These are phyloP conservation scores for Atta texana DNA, from an alignment of 1,140 invertebrate species.

Conservation along the genomic window DNA sequence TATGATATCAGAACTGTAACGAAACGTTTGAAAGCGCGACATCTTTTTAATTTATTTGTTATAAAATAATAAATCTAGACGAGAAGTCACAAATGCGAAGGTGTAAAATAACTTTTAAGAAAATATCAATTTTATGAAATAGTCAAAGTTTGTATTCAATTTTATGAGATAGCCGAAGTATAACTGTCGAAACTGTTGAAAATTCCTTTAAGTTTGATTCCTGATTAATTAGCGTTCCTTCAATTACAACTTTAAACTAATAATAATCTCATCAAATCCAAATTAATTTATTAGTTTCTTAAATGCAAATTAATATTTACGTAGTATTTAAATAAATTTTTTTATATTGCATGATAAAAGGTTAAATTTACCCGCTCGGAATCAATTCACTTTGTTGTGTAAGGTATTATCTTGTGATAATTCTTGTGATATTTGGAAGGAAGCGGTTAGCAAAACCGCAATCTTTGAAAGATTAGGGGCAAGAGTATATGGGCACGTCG, in stretches of 20 bases:
- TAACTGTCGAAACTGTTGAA: not conserved
- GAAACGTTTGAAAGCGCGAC: slow-evolving; percentile 12
- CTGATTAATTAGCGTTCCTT: not conserved
- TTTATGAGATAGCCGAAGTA: too few species aligned
- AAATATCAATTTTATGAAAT: slow-evolving; percentile 49
- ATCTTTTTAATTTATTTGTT: slow-evolving; percentile 63
- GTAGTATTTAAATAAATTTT: not conserved
- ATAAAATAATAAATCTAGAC: slow-evolving; percentile 49
- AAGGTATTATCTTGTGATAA: slow-evolving; percentile 34
- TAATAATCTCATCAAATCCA: not conserved
- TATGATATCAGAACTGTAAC: slow-evolving; percentile 39
- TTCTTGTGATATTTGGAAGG: slow-evolving; percentile 64
- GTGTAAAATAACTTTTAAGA: slow-evolving; percentile 46
- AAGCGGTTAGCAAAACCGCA: slow-evolving; percentile 71
- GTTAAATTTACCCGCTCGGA: not conserved
- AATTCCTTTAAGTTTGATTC: not conserved
- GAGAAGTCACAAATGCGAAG: slow-evolving; percentile 4
- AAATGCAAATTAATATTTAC: slow-evolving; percentile 11
- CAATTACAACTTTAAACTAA: not conserved
- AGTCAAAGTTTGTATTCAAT: not conserved
- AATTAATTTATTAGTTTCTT: slow-evolving; percentile 1
- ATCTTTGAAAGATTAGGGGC: slow-evolving; percentile 53
- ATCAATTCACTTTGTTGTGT: not conserved
- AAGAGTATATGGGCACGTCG: not conserved
- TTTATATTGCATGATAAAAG: not conserved